Conservation (phyloP, 2,888 invertebrate species). For the Rhorus exstirpatorius region DNA sequence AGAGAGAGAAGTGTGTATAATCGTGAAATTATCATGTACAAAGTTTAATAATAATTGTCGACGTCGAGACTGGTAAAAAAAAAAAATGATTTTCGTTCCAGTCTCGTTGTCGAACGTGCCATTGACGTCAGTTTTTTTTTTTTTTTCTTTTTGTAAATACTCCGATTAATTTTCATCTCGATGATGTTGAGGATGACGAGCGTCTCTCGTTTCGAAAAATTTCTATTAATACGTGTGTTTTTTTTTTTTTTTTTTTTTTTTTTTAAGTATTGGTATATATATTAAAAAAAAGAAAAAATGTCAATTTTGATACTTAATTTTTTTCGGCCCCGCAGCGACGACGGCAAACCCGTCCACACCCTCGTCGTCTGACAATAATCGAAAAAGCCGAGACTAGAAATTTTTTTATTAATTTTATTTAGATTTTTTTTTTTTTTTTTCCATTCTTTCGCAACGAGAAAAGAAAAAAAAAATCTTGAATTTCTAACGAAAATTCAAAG, state of each 20-base stretch:
- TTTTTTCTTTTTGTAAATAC: constrained; percentile 78
- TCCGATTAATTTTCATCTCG: constrained; percentile 65
- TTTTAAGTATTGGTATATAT: no score
- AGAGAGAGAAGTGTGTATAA: constrained; percentile 43
- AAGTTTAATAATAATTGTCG: constrained; percentile 81
- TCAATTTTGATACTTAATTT: constrained; percentile 57
- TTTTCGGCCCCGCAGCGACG: constrained; percentile 73
- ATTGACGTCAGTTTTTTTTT: constrained; percentile 76
- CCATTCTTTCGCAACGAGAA: not conserved
- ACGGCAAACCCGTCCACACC: constrained; percentile 72
- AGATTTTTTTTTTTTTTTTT: not conserved
- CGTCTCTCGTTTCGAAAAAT: constrained; percentile 47
- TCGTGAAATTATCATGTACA: constrained; percentile 78
- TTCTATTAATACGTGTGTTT: constrained; percentile 45
- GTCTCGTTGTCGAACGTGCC: constrained; percentile 81
- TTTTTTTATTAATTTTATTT: not conserved
- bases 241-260: constrained; percentile 16
- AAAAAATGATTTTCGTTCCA: constrained; percentile 40
- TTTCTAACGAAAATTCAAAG: not conserved
- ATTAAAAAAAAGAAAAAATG: constrained; percentile 13
- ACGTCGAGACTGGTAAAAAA: constrained; percentile 44
- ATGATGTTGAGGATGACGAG: constrained; percentile 52
- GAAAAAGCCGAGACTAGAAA: constrained; percentile 63
- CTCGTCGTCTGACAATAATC: constrained; percentile 82
- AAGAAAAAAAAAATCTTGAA: constrained; percentile 2